Conservation (phyloP, 2,888 invertebrate genomes). For the Leptinotarsa rubiginosa region DNA sequence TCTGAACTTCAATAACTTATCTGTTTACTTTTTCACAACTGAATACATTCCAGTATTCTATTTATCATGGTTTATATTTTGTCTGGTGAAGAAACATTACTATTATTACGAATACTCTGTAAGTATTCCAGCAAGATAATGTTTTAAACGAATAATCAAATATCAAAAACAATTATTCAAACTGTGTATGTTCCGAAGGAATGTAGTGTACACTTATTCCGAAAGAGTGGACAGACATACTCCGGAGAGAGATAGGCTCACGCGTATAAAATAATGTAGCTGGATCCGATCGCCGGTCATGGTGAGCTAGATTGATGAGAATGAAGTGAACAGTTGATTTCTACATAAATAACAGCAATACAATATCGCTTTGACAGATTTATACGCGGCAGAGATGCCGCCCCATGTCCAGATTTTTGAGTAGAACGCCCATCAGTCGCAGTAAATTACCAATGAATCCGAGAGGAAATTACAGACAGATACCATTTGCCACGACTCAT, state of each 20-base stretch:
- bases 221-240: conserved; percentile 34
- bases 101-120: too few relatives aligned
- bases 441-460: conserved; percentile 60
- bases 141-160: not conserved
- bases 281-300: conserved; percentile 48
- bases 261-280: conserved; percentile 40
- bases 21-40: too few relatives aligned
- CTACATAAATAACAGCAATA: conserved; percentile 67
- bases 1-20: too few relatives aligned
- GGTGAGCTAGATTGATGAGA: conserved; percentile 63
- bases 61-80: too few relatives aligned
- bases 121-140: too few relatives aligned
- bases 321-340: conserved; percentile 66
- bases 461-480: conserved; percentile 57
- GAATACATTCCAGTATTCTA: too few relatives aligned
- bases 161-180: not conserved
- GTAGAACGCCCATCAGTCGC: conserved; percentile 63
- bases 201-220: conserved; percentile 6
- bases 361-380: conserved; percentile 67
- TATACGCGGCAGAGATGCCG: conserved; percentile 64
- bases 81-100: too few relatives aligned
- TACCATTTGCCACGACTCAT: conserved; percentile 55
- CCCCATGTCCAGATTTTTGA: conserved; percentile 64
- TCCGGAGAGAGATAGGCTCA: conserved; percentile 16
- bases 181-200: not conserved